These are phyloP conservation scores for Narcine bancroftii DNA, from an alignment of 2,113 vertebrate species.

Conservation along the genomic window DNA sequence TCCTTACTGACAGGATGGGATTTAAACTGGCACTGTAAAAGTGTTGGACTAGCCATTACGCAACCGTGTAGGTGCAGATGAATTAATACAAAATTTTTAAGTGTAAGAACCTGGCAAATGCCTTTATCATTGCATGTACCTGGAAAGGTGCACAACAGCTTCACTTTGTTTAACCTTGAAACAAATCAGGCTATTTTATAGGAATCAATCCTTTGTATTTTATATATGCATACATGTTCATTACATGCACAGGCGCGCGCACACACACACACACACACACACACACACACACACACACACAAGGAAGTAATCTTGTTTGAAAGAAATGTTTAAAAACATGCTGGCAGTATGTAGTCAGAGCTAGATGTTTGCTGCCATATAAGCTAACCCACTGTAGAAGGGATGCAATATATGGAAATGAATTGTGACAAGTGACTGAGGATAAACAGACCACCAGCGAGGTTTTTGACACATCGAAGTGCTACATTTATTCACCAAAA, in stretches of 20 bases:
- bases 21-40: too few species aligned
- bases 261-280: too few species aligned
- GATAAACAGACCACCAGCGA: constrained; percentile 33
- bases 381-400: background rate
- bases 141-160: background rate
- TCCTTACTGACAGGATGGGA: too few species aligned
- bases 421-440: constrained; percentile 27
- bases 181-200: background rate
- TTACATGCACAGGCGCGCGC: too few species aligned
- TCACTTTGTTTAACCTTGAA: background rate
- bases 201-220: background rate
- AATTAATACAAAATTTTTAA: too few species aligned
- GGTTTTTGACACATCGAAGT: background rate
- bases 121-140: background rate
- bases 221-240: background rate
- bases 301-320: background rate
- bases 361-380: constrained; percentile 15
- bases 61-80: too few species aligned
- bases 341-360: background rate
- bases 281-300: too few species aligned
- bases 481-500: constrained; percentile 34
- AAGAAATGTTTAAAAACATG: background rate
- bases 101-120: too few species aligned
- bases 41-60: too few species aligned
- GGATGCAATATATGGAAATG: constrained; percentile 1